Evolutionary conservation across 2,113 vertebrate genomes (phyloP).

Genomic region (Solea solea): DNA sequence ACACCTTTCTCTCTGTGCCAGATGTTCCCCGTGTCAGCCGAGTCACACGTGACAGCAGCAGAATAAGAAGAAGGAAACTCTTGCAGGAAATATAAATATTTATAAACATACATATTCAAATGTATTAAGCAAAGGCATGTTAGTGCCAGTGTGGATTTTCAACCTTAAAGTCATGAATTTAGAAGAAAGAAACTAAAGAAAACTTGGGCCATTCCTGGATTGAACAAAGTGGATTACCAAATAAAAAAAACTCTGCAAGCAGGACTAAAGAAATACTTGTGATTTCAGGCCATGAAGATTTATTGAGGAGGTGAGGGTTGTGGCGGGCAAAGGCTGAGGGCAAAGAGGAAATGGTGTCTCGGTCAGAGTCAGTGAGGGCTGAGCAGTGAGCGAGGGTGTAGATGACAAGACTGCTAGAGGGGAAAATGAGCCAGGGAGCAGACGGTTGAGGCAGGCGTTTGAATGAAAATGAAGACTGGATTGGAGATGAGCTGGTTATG

Average conservation of each 20-base stretch:
- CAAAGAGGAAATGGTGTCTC: neutral
- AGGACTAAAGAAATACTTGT: neutral
- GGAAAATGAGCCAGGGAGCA: neutral
- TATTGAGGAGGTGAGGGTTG: neutral
- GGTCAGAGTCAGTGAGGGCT: neutral
- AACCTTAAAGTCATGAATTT: too few relatives aligned
- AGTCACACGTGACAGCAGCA: slow-evolving; percentile 7
- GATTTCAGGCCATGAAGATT: neutral
- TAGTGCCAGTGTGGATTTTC: neutral
- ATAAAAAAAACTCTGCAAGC: neutral
- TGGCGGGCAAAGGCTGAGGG: neutral
- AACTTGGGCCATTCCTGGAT: neutral
- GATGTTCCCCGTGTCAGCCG: slow-evolving; percentile 10
- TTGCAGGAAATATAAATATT: slow-evolving; percentile 28
- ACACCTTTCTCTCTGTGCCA: too few relatives aligned
- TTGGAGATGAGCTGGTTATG: neutral
- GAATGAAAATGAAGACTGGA: too few relatives aligned
- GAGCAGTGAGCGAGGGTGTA: neutral
- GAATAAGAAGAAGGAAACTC: slow-evolving; percentile 13
- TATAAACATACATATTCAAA: slow-evolving; percentile 37
- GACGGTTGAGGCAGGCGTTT: neutral
- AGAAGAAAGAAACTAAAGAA: neutral
- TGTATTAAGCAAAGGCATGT: neutral
- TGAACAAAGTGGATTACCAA: neutral
- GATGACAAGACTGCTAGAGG: neutral